Conservation (phyloP, 2,113 vertebrate genomes). For the Thryonomys swinderianus region DNA sequence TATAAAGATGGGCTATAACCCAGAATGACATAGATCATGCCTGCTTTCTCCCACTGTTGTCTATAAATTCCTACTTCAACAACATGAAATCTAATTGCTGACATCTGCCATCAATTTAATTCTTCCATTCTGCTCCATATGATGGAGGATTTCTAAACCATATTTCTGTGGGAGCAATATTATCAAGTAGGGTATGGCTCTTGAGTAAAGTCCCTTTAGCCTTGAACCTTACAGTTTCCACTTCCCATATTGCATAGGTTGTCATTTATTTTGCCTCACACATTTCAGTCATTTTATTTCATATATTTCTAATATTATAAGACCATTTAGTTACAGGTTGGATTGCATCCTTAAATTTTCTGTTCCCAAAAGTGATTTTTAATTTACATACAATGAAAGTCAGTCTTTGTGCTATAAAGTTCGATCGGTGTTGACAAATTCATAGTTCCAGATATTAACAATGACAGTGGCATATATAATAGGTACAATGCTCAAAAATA, state of each 20-base stretch:
- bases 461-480: neutral
- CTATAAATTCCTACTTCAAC: neutral
- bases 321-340: neutral
- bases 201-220: neutral
- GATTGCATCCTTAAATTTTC: neutral
- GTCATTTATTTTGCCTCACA: neutral
- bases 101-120: neutral
- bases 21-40: too few species aligned
- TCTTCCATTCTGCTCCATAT: neutral
- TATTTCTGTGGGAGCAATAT: neutral
- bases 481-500: neutral
- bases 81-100: neutral
- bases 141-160: neutral
- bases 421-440: neutral
- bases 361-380: neutral
- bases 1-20: too few species aligned
- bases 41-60: too few species aligned
- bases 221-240: neutral
- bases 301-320: neutral
- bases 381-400: neutral
- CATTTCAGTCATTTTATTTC: neutral
- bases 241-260: neutral
- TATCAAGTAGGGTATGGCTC: neutral
- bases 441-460: neutral
- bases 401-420: neutral